Percentiles rank a stretch among this genome's conserved stretches.
These are phyloP conservation scores for Drosophila leonis DNA, from an alignment of 2,888 invertebrate genomes.

Conservation along the genomic window DNA sequence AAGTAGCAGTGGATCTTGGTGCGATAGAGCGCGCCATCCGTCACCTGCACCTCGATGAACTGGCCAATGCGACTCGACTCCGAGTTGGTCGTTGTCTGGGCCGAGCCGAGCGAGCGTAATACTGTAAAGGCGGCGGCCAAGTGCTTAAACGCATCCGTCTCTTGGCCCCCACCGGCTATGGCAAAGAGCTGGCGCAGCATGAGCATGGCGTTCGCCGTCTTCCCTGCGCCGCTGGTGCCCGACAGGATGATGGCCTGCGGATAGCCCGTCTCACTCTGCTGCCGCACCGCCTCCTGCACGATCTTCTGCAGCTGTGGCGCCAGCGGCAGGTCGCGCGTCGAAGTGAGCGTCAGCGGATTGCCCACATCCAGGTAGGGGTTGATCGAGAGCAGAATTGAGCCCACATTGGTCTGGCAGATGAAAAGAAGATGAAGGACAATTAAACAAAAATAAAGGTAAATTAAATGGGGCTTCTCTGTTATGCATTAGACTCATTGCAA, in stretches of 20 bases:
- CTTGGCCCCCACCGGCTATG: slow-evolving; percentile 96
- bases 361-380: slow-evolving; percentile 95
- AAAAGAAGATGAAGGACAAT: not conserved
- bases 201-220: slow-evolving; percentile 96
- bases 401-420: slow-evolving; percentile 93
- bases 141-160: slow-evolving; percentile 98
- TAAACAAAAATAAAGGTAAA: not conserved
- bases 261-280: slow-evolving; percentile 97
- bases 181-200: slow-evolving; percentile 96
- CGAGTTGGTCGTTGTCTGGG: slow-evolving; percentile 95
- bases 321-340: slow-evolving; percentile 90
- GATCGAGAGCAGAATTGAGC: slow-evolving; percentile 95
- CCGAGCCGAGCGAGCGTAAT: slow-evolving; percentile 94
- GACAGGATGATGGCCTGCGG: slow-evolving; percentile 97
- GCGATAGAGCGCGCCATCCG: slow-evolving; percentile 96
- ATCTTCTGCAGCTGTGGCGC: slow-evolving; percentile 94
- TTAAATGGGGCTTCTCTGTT: too few relatives aligned
- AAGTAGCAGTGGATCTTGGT: slow-evolving; percentile 99
- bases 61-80: slow-evolving; percentile 98
- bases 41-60: slow-evolving; percentile 98
- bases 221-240: slow-evolving; percentile 96
- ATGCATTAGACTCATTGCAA: too few relatives aligned
- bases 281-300: slow-evolving; percentile 95
- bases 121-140: slow-evolving; percentile 98
- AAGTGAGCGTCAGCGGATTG: slow-evolving; percentile 94